Percentiles rank a stretch among this genome's conserved stretches.
Evolutionary conservation across 2,113 vertebrate species (phyloP).

Genomic region (Blennius ocellaris): DNA sequence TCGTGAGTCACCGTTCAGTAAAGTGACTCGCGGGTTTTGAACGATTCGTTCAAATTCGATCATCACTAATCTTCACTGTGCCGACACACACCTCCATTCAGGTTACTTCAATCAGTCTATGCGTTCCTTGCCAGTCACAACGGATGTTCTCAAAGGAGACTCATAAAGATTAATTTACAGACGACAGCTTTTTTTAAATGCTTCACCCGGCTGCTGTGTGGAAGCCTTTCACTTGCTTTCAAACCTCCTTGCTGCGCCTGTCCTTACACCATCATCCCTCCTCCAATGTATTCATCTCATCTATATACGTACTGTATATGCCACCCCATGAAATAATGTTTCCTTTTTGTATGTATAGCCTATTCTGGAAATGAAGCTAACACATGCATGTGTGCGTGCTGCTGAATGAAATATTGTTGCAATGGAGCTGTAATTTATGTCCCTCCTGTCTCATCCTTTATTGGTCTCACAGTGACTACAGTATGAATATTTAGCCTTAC

Average conservation of each 20-base stretch:
- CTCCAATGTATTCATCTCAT: conserved; percentile 50
- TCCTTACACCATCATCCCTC: conserved; percentile 24
- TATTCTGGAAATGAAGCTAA: conserved; percentile 28
- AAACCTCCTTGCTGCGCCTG: conserved; percentile 7
- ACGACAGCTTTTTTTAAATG: conserved; percentile 41
- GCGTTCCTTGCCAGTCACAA: background rate
- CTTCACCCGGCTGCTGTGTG: conserved; percentile 13
- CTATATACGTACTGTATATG: conserved; percentile 43
- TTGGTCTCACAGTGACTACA: conserved; percentile 74
- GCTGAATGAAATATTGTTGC: conserved; percentile 46
- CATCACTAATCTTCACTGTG: conserved; percentile 5
- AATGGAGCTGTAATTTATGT: conserved; percentile 69
- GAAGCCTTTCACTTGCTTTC: conserved; percentile 18
- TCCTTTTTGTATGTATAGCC: conserved; percentile 47
- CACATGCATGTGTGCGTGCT: background rate
- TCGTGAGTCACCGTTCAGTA: too few species aligned
- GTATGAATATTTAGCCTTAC: conserved; percentile 77
- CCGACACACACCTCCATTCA: conserved; percentile 1
- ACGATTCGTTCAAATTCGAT: too few species aligned
- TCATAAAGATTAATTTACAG: conserved; percentile 28
- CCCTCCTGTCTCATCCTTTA: conserved; percentile 67
- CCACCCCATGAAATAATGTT: conserved; percentile 51
- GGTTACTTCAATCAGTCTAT: background rate
- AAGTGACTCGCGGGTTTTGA: too few species aligned
- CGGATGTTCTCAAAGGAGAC: background rate